Evolutionary conservation across 2,113 vertebrate genomes (phyloP), one percentile per base, ranked within the genome.

Genomic region (Macrotus californicus): DNA sequence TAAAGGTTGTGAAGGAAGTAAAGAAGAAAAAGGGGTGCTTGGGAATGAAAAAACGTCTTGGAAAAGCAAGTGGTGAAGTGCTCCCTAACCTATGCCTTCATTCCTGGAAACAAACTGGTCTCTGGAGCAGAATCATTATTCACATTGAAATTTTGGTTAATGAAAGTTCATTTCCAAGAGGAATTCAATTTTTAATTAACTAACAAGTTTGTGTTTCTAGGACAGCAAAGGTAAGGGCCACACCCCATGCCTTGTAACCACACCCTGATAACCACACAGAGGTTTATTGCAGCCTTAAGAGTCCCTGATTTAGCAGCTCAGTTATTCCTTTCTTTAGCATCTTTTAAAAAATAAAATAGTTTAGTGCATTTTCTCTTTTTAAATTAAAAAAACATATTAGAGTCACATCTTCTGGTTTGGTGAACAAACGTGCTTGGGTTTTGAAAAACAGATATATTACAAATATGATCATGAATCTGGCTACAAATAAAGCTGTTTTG

Each of bases 401-500:
- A 70, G 24, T n/a, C 21, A 19, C 39, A 39, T 29, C 6, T 77
- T 16, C 41, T 22, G 92, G 22, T 88, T 50, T 85, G 54, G 3
- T 91, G 29, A 52, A 56, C 39, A 90, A 95, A 43, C n/a, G 48
- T 52, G 15, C n/a, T 46, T 46, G 36, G 6, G 4, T 43, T 95
- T 96, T 86, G 13, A 36, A 85, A 92, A 67, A 8, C 66, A 89
- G 64, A 83, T 79, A 77, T 75, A 82, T 88, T 80, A 72, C 34
- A 95, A 95, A 93, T 93, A 80, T 54, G 26, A 77, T 76, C 14
- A 46, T 54, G 48, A 77, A 86, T 73, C 43, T 73, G 59, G 10
- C n/a, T 83, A 81, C 36, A 92, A 75, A 91, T 80, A 82, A 89
- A 94, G 56, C 39, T 94, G 9, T 76, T 91, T 64, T 8, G 19